These are phyloP conservation scores for Amphiura filiformis DNA, from an alignment of 35 echinoderm and acorn worm species.

Conservation along the genomic window DNA sequence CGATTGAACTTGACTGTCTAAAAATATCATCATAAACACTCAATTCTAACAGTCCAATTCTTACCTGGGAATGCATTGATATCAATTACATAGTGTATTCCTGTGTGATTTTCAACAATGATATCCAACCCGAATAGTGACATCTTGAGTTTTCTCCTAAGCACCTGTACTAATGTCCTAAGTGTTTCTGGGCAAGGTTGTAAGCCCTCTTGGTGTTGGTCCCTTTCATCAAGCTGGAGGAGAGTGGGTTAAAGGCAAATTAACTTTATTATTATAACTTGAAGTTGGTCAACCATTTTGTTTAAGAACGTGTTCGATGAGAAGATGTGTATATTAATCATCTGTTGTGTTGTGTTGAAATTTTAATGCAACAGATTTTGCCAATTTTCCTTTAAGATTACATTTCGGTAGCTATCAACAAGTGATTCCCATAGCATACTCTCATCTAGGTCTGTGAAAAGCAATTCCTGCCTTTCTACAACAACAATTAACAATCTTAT, in stretches of 20 bases:
- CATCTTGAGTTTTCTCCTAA: conserved; percentile 60
- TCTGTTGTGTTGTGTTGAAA: not conserved
- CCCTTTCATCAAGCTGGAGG: conserved; percentile 85
- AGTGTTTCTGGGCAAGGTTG: conserved; percentile 65
- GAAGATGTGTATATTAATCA: not conserved
- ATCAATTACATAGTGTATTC: conserved; percentile 96
- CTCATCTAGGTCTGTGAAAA: too few relatives aligned
- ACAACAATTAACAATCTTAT: too few relatives aligned
- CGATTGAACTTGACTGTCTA: too few relatives aligned
- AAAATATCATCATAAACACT: too few relatives aligned
- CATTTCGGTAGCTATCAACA: too few relatives aligned
- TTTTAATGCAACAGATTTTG: too few relatives aligned
- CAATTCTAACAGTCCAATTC: too few relatives aligned
- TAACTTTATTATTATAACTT: not conserved
- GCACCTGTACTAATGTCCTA: conserved; percentile 49
- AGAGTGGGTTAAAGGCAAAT: not conserved
- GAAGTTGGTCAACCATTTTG: not conserved
- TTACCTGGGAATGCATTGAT: conserved; percentile 99
- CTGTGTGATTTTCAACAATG: conserved; percentile 90
- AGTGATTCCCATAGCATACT: too few relatives aligned
- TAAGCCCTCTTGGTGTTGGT: conserved; percentile 39
- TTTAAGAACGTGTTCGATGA: not conserved
- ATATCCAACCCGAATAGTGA: conserved; percentile 91
- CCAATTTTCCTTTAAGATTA: too few relatives aligned
- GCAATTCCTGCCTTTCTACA: too few relatives aligned